These are phyloP conservation scores for Rhinogobio ventralis DNA, from an alignment of 2,797 vertebrate genomes.

Conservation along the genomic window DNA sequence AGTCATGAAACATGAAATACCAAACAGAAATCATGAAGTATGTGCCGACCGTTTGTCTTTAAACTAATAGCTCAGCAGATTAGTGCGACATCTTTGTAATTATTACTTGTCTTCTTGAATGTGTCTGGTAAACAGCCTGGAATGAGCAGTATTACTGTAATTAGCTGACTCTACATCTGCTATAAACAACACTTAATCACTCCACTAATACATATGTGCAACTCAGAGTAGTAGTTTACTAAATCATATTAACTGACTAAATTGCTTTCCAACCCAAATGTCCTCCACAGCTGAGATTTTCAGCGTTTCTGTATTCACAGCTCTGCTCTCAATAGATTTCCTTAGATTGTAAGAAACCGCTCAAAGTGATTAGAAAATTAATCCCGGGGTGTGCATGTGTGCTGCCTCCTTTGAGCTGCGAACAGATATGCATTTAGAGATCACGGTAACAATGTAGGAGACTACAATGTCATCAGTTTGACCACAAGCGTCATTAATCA, in stretches of 20 bases:
- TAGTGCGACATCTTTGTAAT: conserved; percentile 17
- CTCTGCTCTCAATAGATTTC: not conserved
- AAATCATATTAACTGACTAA: conserved; percentile 11
- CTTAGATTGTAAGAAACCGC: not conserved
- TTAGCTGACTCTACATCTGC: conserved; percentile 15
- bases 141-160: conserved; percentile 39
- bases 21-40: not conserved
- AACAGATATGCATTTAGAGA: not conserved
- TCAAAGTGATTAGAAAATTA: not conserved
- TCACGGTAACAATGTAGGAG: not conserved
- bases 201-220: not conserved
- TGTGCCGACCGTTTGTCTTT: not conserved
- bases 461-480: not conserved
- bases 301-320: not conserved
- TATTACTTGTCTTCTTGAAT: conserved; percentile 14
- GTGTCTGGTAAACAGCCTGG: conserved; percentile 6
- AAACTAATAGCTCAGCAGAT: not conserved
- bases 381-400: not conserved
- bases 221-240: conserved; percentile 22
- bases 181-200: conserved; percentile 26
- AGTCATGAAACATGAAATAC: not conserved
- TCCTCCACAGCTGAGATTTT: conserved; percentile 10
- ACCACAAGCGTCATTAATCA: conserved; percentile 37
- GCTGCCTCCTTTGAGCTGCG: not conserved
- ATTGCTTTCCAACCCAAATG: conserved; percentile 6